A percentile compares a stretch with the other conserved stretches of the same genome.
Evolutionary conservation across 2,113 vertebrate genomes (phyloP).

Genomic region (Micromys minutus): DNA sequence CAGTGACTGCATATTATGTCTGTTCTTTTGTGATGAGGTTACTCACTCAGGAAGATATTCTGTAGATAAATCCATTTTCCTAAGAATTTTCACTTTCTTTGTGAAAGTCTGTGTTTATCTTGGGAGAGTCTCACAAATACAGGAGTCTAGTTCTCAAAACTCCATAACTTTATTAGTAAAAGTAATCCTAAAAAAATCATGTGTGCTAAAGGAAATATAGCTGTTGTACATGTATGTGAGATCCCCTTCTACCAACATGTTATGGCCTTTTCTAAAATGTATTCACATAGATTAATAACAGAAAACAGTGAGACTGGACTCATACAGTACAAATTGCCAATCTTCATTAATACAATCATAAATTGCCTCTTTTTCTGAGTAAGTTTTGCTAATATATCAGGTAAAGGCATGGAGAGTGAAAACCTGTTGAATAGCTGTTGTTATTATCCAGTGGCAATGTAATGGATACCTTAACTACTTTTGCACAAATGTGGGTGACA

Average conservation of each 20-base stretch:
- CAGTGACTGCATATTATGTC: no score
- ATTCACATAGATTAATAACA: background rate
- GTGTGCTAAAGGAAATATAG: no score
- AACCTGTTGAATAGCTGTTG: background rate
- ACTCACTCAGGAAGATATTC: no score
- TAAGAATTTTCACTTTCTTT: no score
- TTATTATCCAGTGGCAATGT: background rate
- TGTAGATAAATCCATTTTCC: no score
- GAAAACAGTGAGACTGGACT: background rate
- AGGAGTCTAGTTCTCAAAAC: background rate
- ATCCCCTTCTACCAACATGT: background rate
- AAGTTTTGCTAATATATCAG: background rate
- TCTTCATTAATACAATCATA: background rate
- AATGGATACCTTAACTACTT: background rate
- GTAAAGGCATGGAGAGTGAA: background rate
- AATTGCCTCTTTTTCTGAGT: slow-evolving; percentile 6
- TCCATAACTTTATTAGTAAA: background rate
- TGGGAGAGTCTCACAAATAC: background rate
- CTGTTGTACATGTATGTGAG: background rate
- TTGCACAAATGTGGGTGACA: background rate
- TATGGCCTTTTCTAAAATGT: background rate
- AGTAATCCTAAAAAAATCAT: no score
- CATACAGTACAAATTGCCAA: background rate
- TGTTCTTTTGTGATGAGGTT: no score
- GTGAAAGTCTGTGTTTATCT: background rate